Percentiles rank a stretch among this genome's conserved stretches.
Evolutionary conservation across 2,888 invertebrate species (phyloP).

Genomic region (Balanococcus diminutus): DNA sequence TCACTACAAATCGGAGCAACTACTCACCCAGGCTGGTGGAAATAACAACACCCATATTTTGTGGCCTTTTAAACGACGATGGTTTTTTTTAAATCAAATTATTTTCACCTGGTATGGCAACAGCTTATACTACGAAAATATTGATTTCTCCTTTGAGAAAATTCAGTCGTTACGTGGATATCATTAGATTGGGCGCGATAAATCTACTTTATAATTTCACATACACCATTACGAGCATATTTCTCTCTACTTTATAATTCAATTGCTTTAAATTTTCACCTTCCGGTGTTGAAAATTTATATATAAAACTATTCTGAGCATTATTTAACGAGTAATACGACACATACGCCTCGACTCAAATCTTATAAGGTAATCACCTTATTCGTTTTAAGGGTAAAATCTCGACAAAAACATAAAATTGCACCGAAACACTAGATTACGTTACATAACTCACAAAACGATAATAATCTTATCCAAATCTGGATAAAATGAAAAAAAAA

Average conservation of each 20-base stretch:
- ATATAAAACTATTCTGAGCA: neutral
- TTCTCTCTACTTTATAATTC: neutral
- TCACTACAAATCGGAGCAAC: too few species aligned
- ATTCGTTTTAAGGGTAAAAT: neutral
- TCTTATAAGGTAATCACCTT: neutral
- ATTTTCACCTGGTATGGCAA: neutral
- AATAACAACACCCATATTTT: too few species aligned
- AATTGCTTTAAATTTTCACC: constrained; percentile 3
- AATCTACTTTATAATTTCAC: neutral
- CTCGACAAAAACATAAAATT: neutral
- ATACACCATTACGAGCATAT: neutral
- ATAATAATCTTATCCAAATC: neutral
- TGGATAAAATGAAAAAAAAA: neutral
- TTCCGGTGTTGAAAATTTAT: neutral
- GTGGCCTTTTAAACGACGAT: too few species aligned
- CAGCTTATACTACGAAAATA: neutral
- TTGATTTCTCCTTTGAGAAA: neutral
- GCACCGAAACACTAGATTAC: constrained; percentile 31
- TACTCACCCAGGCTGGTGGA: too few species aligned
- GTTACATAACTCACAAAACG: neutral
- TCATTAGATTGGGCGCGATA: neutral
- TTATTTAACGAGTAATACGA: neutral
- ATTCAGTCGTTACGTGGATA: neutral
- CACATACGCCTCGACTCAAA: neutral
- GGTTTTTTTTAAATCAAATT: neutral